Base-by-base conservation (phyloP, 2,113 vertebrate genomes). In the Oryzias melastigma region DNA sequence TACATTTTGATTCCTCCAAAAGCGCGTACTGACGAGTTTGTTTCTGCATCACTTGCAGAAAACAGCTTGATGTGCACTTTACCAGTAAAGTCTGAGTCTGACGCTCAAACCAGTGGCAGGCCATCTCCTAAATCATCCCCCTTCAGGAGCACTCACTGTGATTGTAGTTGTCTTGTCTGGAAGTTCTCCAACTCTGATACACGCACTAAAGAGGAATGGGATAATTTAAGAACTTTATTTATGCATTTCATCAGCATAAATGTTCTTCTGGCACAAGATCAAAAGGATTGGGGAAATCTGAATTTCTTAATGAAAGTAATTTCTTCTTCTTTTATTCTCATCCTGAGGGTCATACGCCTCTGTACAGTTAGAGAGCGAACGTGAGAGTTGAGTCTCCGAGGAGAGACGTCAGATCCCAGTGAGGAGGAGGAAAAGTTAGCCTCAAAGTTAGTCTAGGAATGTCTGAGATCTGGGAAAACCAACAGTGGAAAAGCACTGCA, bases 171-270 rank as follows among this genome's bases (percentile, higher is more conserved):
- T 90, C 88, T 86, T 71, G 74, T 83, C 89, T 93, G 90, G 90
- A 92, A 87, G 75, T 90, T 91, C 88, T 93, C 90, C 90, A 92
- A 82, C 85, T 89, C 82, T 75, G 73, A 83, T 86, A 80, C 83
- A 77, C 71, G 82, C 85, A 69, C 82, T 80, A 88, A 88, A 92
- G 84, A 87, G 88, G 78, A 83, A 64, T 74, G 77, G 85, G 89
- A 91, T 90, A 88, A 92, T 90, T 91, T 88, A 90, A 80, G 88
- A 91, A 92, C 88, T 91, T 91, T 91, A 92, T 92, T 92, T 91
- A 89, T 92, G 89, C 89, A 90, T 92, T 92, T 93, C 90, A 92
- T 93, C 92, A 93, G 90, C 91, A 92, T 91, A 93, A 93, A 91
- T 93, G 92, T 93, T 91, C 90, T 91, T 91, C 89, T 93, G 90